These are phyloP conservation scores for Thaleichthys pacificus DNA, from an alignment of 2,797 vertebrate genomes.

Conservation along the genomic window DNA sequence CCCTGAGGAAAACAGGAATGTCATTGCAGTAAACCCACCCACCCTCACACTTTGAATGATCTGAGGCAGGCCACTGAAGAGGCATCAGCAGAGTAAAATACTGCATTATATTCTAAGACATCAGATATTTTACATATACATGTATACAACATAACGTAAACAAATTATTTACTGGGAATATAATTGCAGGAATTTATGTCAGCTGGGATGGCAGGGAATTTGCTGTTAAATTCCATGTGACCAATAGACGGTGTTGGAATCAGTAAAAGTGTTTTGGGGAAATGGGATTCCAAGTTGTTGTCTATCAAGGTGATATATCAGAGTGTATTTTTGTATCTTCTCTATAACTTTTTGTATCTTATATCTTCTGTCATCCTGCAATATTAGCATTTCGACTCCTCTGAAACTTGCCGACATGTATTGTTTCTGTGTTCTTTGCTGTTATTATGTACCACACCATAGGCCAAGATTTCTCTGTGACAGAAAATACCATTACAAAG, in stretches of 20 bases:
- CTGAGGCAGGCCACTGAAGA: background rate
- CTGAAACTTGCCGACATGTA: background rate
- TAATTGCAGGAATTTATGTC: background rate
- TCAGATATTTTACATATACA: background rate
- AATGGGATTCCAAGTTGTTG: background rate
- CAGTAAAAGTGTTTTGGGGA: background rate
- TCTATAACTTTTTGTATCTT: background rate
- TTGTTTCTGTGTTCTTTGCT: background rate
- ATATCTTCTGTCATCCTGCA: slow-evolving; percentile 4
- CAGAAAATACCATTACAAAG: background rate
- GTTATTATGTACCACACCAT: background rate
- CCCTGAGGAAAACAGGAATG: slow-evolving; percentile 23
- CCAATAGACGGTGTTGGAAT: background rate
- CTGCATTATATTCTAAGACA: background rate
- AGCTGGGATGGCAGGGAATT: background rate
- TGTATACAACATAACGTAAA: background rate
- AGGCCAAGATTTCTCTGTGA: background rate
- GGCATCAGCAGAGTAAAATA: background rate
- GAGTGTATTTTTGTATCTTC: slow-evolving; percentile 1
- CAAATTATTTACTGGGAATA: background rate
- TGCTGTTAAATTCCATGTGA: background rate
- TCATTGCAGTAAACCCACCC: slow-evolving; percentile 8
- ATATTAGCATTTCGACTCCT: background rate
- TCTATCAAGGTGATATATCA: background rate
- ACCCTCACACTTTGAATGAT: background rate